Conservation (phyloP, 2,113 vertebrate genomes). For the Leucoraja erinaceus region DNA sequence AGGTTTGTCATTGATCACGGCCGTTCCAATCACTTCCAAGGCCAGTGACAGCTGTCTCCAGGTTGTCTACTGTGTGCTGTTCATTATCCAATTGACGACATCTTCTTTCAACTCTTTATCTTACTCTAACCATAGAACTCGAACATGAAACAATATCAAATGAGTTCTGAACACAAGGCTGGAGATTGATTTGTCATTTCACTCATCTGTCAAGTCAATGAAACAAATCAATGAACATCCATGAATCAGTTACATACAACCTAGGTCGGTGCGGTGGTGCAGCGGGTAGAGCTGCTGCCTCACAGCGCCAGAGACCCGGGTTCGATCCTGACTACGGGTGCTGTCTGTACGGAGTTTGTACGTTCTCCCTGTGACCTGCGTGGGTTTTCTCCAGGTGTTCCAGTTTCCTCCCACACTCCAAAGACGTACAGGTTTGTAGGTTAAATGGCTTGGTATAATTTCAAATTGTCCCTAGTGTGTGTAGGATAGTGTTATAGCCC, state of each 20-base stretch:
- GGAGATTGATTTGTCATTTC: neutral
- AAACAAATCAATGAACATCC: neutral
- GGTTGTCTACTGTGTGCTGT: neutral
- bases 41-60: neutral
- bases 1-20: neutral
- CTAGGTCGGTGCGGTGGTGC: neutral
- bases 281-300: no score
- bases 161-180: neutral
- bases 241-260: neutral
- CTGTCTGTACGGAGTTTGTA: no score
- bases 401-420: no score
- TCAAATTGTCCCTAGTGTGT: no score
- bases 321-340: no score
- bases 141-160: neutral
- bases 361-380: no score
- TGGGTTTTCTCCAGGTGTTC: no score
- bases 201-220: neutral
- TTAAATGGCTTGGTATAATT: no score
- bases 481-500: no score
- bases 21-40: neutral
- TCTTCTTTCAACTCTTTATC: neutral
- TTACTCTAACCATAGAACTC: neutral
- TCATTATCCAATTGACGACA: constrained; percentile 1
- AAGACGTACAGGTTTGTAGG: no score
- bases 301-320: no score